phyloP scores from a whole-genome alignment of 2,113 vertebrate species.

The Platysternon megacephalum region DNA sequence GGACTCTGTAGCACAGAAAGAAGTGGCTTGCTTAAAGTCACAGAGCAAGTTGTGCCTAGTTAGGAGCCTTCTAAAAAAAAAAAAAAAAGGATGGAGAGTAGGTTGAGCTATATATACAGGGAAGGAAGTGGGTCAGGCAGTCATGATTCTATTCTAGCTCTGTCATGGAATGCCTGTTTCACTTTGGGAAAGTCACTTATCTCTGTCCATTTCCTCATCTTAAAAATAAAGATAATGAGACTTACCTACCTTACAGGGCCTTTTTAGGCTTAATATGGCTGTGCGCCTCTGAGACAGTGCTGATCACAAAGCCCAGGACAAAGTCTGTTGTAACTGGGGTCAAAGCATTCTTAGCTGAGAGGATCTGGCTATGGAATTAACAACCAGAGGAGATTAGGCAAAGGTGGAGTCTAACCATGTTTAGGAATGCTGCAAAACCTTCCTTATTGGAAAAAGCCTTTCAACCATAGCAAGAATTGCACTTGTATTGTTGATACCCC shows the following conservation, averaged over 20 bases:
- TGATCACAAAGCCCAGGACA: neutral
- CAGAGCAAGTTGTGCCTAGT: neutral
- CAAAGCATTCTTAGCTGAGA: neutral
- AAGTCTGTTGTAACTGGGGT: fast-evolving
- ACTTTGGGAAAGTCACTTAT: neutral
- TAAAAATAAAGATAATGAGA: neutral
- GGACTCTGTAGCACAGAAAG: neutral
- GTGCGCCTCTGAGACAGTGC: neutral
- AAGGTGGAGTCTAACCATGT: neutral
- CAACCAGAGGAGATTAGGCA: neutral
- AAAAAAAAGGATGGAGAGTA: neutral
- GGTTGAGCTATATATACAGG: fast-evolving
- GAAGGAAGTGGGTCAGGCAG: neutral
- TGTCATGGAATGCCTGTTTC: neutral
- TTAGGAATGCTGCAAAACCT: neutral
- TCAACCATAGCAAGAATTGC: neutral
- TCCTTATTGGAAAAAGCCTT: neutral
- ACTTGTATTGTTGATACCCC: neutral
- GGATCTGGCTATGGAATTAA: neutral
- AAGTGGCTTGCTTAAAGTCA: neutral
- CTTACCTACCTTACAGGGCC: neutral
- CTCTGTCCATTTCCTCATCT: neutral
- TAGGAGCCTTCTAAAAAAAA: neutral
- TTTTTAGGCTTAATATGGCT: neutral
- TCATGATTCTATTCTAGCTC: neutral